Base-by-base conservation (phyloP, 2,888 invertebrate species). In the Mythimna albipuncta region DNA sequence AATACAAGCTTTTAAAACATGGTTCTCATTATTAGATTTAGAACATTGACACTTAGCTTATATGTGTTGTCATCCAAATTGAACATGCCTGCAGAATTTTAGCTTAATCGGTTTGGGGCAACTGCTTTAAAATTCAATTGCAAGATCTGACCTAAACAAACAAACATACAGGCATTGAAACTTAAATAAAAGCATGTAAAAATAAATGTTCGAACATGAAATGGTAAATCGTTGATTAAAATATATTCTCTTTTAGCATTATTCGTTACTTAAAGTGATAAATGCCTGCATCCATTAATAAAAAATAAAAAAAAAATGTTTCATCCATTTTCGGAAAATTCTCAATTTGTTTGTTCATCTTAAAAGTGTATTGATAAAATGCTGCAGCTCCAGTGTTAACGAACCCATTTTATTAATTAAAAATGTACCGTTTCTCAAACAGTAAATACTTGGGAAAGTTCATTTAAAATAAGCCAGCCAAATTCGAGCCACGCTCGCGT, bases 241-340 rank as follows among this genome's bases (percentile, higher is more conserved):
- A 70, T 70, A 52, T 62, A 80, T 72, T 69, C 47, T 64, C 67
- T 70, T 69, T 64, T 62, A n/a, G 6, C 50, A 47, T 69, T 69
- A 69, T 64, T 44, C 55, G 52, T 32, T n/a, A 35, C 41, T 32
- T 58, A 50, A 68, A 63, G 41, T 67, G 57, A 61, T 72, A 61
- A 77, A 82, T 67, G 9, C 19, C 13, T 58, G 64, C 38, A 35
- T 65, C 11, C 35, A 32, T 61, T 66, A 54, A n/a, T n/a, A n/a
- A n/a, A n/a, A n/a, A 38, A 54, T 66, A 55, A 57, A 62, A 32
- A 55, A 77, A 66, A 78, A 41, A 32, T 57, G n/a, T 61, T 10
- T 58, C 35, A 55, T 47, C 32, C 38, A 44, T 71, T 72, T 64
- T 26, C 35, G 26, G 4, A 64, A 62, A 44, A 16, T 47, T n/a